Percentiles rank a stretch among this genome's conserved stretches.
phyloP scores from a whole-genome alignment of 2,797 vertebrate genomes.

The Hirundo rustica region DNA sequence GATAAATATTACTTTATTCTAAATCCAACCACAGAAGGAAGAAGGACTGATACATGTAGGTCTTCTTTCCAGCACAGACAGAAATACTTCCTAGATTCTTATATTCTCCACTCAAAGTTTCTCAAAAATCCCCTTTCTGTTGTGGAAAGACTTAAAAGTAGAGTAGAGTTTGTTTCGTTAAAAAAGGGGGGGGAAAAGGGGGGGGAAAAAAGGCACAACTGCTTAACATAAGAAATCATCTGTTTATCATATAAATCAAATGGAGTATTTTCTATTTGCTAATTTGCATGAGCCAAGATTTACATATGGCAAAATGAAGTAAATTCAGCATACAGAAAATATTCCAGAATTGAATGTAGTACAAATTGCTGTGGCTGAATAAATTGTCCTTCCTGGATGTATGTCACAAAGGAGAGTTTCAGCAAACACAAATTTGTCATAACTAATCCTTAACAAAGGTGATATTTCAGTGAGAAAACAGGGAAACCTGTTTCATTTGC shows the following conservation, averaged over 20 bases:
- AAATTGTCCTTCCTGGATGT: not conserved
- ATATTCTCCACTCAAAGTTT: not conserved
- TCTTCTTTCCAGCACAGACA: not conserved
- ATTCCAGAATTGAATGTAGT: not conserved
- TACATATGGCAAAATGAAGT: not conserved
- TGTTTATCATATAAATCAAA: not conserved
- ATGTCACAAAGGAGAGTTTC: not conserved
- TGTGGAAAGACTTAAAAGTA: not conserved
- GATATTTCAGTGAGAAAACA: not conserved
- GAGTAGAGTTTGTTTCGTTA: not conserved
- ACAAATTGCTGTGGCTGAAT: not conserved
- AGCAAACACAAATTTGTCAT: not conserved
- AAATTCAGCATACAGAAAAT: not conserved
- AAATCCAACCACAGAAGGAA: rapidly evolving
- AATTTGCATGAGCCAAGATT: not conserved
- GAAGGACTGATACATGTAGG: not conserved
- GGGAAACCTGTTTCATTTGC: not conserved
- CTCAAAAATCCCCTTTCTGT: not conserved
- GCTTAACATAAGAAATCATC: not conserved
- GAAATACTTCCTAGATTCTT: not conserved
- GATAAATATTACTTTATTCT: not conserved
- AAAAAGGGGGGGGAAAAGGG: rapidly evolving
- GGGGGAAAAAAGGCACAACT: rapidly evolving
- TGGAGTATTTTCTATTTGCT: not conserved
- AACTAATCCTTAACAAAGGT: not conserved